These are phyloP conservation scores for Motacilla tschutschensis DNA, from an alignment of 2,113 vertebrate species.

Conservation along the genomic window DNA sequence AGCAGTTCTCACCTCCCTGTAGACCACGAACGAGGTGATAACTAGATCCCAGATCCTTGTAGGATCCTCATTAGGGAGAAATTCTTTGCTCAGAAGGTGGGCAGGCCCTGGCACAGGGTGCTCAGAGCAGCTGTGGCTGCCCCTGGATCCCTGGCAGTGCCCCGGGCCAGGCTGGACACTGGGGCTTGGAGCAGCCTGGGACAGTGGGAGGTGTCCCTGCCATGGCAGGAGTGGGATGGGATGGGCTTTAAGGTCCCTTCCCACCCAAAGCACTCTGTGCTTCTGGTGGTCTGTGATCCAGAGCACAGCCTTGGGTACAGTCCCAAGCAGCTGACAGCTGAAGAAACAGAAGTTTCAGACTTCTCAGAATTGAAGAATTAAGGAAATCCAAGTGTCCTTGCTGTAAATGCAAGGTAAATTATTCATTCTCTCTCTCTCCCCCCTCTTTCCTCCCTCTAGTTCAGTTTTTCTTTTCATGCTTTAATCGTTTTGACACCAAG, in stretches of 20 bases:
- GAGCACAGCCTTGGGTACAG: not conserved
- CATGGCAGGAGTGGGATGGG: not conserved
- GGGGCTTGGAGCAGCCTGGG: accelerated
- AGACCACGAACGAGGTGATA: not conserved
- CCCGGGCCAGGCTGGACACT: not conserved
- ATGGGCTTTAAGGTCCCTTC: not conserved
- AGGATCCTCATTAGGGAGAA: not conserved
- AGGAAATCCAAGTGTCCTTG: constrained; percentile 58
- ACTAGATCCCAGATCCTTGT: not conserved
- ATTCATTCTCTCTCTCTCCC: constrained; percentile 48
- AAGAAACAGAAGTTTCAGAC: not conserved
- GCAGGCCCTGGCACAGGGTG: not conserved
- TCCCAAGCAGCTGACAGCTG: not conserved
- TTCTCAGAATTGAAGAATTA: constrained; percentile 4
- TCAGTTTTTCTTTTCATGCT: constrained; percentile 79
- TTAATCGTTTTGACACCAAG: constrained; percentile 91
- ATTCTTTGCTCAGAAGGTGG: not conserved
- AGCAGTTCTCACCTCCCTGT: not conserved
- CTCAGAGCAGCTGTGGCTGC: not conserved
- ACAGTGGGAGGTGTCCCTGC: not conserved
- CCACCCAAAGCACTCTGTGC: not conserved
- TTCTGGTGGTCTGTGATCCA: not conserved
- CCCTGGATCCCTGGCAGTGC: not conserved
- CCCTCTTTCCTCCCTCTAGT: constrained; percentile 46
- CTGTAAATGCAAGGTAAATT: constrained; percentile 66